A percentile compares a stretch with the other conserved stretches of the same genome.
phyloP scores from a whole-genome alignment of 2,113 vertebrate genomes.

The Nycticryphes semicollaris region DNA sequence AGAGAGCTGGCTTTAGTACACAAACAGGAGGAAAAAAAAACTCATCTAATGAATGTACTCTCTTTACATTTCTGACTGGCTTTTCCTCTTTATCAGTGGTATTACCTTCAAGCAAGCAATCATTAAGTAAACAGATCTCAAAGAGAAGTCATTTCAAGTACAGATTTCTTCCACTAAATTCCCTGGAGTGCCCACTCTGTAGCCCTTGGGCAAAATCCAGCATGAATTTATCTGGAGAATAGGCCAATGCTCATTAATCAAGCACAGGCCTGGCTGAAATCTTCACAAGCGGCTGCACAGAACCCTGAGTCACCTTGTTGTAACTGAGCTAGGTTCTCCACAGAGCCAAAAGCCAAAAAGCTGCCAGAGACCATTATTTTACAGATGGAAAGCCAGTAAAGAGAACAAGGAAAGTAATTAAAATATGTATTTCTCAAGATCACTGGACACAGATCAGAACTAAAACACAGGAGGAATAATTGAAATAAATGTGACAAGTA shows the following conservation, averaged over 20 bases:
- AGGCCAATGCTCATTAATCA: slow-evolving; percentile 68
- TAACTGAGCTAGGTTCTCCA: slow-evolving; percentile 15
- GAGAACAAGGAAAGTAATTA: slow-evolving; percentile 9
- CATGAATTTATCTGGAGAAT: slow-evolving; percentile 60
- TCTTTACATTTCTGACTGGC: neutral
- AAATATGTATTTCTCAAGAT: neutral
- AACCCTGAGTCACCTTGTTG: slow-evolving; percentile 34
- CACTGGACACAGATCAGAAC: slow-evolving; percentile 3
- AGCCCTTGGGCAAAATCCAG: slow-evolving; percentile 59
- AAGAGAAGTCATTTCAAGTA: slow-evolving; percentile 63
- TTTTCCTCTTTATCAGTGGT: slow-evolving; percentile 38
- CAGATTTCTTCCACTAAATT: slow-evolving; percentile 35
- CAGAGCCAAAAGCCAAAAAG: slow-evolving; percentile 24
- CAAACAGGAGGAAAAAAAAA: neutral
- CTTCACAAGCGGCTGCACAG: slow-evolving; percentile 25
- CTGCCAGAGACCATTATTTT: slow-evolving; percentile 9
- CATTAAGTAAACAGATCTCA: slow-evolving; percentile 65
- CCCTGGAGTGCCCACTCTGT: slow-evolving; percentile 17
- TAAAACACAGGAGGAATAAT: neutral
- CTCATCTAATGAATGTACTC: neutral
- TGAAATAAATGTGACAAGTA: neutral
- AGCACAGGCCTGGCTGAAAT: slow-evolving; percentile 46
- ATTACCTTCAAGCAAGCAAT: slow-evolving; percentile 65
- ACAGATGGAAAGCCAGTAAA: neutral
- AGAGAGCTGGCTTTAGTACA: neutral